Base-by-base conservation (phyloP, 2,113 vertebrate species). In the Cynocephalus volans region DNA sequence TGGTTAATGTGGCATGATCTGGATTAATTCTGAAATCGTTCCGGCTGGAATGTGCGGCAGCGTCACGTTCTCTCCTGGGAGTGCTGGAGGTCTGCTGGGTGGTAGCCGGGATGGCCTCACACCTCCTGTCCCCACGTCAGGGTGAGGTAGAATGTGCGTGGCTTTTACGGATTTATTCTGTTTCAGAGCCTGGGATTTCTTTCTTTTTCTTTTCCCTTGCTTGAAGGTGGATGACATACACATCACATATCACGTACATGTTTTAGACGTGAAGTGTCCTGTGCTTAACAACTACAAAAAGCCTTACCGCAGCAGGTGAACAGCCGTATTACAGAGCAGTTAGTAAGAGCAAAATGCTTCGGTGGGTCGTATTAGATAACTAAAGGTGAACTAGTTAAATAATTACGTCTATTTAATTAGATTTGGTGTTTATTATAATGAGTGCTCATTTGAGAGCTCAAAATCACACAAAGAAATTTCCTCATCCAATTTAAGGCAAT, bases 61-160 rank as follows among this genome's bases (percentile, higher is more conserved):
- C 41, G 14, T 18, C 33, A 28, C 8, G 8, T 7, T 69, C 72
- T 79, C 26, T 12, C 24, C 33, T 60, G 6, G 0, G 24, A 56
- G 84, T 8, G 23, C 2, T 2, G 19, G 8, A 28, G 28, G 73
- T 0, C 23, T 24, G 76, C 36, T 75, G 26, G n/a, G 6, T 58
- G 24, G 21, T 21, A 89, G 45, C 31, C 2, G 45, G 14, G 18
- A 62, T 21, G 26, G 33, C 13, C 33, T 52, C 56, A 86, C 19
- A 1, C 8, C 12, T 6, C 12, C 31, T 6, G 18, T 15, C 19
- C 48, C n/a, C 0, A 3, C 17, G 23, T 6, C 36, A 15, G 1
- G n/a, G 24, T 3, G 8, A 36, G 54, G 62, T 5, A 93, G 33
- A 28, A n/a, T n/a, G 1, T n/a, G 60, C 26, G 23, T 0, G 75